Conservation (phyloP, 2,797 vertebrate species). For the Esox masquinongy region DNA sequence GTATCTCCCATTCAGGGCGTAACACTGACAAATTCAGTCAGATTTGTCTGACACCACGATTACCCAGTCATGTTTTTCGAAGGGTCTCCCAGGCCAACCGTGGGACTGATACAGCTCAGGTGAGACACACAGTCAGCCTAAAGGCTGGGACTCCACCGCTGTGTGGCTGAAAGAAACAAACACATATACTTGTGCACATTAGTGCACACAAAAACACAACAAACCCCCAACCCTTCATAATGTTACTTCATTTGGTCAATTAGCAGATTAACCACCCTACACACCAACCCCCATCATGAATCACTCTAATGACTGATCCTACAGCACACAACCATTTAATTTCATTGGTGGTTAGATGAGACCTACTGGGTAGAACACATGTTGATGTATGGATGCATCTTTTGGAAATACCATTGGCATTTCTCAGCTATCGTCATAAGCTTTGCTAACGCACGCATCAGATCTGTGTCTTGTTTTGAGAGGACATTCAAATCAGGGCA, state of each 20-base stretch:
- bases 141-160: slow-evolving; percentile 34
- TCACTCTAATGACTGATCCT: slow-evolving; percentile 52
- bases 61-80: slow-evolving; percentile 28
- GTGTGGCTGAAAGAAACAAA: not conserved
- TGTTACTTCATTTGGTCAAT: slow-evolving; percentile 59
- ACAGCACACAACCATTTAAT: slow-evolving; percentile 32
- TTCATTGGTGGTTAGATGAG: too few species aligned
- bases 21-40: not conserved
- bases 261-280: slow-evolving; percentile 60
- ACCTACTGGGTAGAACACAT: too few species aligned
- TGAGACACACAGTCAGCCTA: slow-evolving; percentile 34
- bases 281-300: slow-evolving; percentile 43
- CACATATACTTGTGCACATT: slow-evolving; percentile 33
- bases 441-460: slow-evolving; percentile 17
- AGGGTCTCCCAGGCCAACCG: not conserved
- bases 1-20: not conserved
- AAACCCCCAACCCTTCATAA: slow-evolving; percentile 16
- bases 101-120: slow-evolving; percentile 14
- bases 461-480: not conserved
- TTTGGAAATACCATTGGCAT: too few species aligned
- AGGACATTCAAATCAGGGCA: not conserved
- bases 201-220: slow-evolving; percentile 34
- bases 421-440: too few species aligned
- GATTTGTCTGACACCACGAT: slow-evolving; percentile 35
- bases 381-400: too few species aligned